Conservation (phyloP, 1,140 invertebrate genomes). For the Myzus persicae region DNA sequence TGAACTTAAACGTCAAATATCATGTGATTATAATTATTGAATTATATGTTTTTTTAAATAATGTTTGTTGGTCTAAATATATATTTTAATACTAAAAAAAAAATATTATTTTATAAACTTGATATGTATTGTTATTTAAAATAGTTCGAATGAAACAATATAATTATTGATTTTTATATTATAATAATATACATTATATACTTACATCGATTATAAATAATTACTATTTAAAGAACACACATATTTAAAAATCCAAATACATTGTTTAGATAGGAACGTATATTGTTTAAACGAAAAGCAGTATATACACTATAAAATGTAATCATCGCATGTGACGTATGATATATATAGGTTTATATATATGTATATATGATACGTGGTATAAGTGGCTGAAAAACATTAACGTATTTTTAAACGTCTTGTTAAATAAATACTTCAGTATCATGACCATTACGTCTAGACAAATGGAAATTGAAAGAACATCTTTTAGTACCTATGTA, state of each 20-base stretch:
- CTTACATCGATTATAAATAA: not conserved
- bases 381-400: not conserved
- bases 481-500: not conserved
- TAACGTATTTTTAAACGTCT: conserved; percentile 3
- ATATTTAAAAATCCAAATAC: not conserved
- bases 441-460: not conserved
- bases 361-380: not conserved
- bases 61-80: not conserved
- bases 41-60: not conserved
- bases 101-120: too few species aligned
- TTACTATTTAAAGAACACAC: not conserved
- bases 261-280: not conserved
- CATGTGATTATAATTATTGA: not conserved
- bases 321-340: not conserved
- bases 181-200: not conserved
- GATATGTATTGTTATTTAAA: not conserved
- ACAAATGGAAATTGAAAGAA: not conserved
- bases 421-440: conserved; percentile 18
- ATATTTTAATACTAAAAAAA: not conserved
- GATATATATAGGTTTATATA: not conserved
- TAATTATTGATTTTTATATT: not conserved
- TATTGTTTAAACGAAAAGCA: conserved; percentile 18
- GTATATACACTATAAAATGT: not conserved
- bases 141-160: not conserved
- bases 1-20: not conserved